phyloP scores from a whole-genome alignment of 2,113 vertebrate species.

The Erythrolamprus reginae region DNA sequence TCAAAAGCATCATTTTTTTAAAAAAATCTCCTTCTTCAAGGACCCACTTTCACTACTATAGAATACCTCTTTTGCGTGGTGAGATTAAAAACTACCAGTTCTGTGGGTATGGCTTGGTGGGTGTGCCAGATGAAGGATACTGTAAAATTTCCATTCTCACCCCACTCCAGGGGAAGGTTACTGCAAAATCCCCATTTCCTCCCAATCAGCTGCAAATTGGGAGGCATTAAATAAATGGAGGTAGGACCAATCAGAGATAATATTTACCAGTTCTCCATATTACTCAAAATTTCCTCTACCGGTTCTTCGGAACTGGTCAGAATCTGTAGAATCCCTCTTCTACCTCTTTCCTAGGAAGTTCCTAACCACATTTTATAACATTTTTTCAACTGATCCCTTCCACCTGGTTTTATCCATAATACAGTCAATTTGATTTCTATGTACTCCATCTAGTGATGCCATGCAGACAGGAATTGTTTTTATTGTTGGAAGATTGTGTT shows the following conservation, averaged over 20 bases:
- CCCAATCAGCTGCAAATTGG: too few species aligned
- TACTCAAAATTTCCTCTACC: too few species aligned
- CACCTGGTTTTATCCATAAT: not conserved
- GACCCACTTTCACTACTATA: not conserved
- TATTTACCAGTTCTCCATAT: too few species aligned
- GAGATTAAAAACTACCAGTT: too few species aligned
- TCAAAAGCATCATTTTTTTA: not conserved
- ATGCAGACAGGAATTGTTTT: not conserved
- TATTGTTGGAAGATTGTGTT: not conserved
- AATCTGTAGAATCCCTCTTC: not conserved
- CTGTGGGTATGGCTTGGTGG: too few species aligned
- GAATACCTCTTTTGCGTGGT: not conserved
- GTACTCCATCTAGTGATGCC: not conserved
- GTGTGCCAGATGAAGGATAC: too few species aligned
- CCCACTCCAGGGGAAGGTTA: too few species aligned
- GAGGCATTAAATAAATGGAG: too few species aligned
- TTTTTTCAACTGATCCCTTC: not conserved
- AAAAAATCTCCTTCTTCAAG: not conserved
- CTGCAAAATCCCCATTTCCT: too few species aligned
- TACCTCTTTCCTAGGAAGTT: not conserved
- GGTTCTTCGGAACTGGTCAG: too few species aligned
- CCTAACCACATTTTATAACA: not conserved
- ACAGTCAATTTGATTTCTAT: not conserved
- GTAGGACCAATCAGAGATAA: too few species aligned
- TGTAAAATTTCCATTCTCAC: too few species aligned